These are phyloP conservation scores for Nasonia vitripennis DNA, from an alignment of 1,140 invertebrate genomes.

Conservation along the genomic window DNA sequence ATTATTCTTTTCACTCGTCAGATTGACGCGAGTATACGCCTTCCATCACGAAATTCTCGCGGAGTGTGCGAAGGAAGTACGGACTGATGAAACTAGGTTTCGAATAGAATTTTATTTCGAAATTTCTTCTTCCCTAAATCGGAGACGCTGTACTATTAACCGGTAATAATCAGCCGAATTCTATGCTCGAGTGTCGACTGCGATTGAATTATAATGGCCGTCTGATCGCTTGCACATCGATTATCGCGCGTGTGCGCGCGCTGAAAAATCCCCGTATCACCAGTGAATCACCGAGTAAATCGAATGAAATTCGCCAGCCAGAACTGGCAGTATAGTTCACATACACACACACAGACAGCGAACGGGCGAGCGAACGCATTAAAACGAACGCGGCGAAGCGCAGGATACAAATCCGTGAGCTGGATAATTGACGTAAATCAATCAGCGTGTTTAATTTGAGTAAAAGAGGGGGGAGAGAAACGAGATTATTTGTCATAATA, in stretches of 20 bases:
- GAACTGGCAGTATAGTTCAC: background rate
- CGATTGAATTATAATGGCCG: background rate
- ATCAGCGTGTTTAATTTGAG: slow-evolving; percentile 24
- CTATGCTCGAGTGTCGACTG: too few species aligned
- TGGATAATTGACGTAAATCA: slow-evolving; percentile 33
- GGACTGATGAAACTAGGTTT: too few species aligned
- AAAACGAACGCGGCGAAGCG: background rate
- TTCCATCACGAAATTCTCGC: background rate
- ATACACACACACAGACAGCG: background rate
- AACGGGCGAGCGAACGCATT: background rate
- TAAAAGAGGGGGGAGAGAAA: background rate
- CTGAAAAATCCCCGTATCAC: too few species aligned
- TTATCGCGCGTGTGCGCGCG: background rate
- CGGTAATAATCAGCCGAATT: background rate
- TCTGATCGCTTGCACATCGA: background rate
- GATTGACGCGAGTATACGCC: background rate
- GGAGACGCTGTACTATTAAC: background rate
- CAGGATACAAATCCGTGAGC: background rate
- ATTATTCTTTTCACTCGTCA: slow-evolving; percentile 14
- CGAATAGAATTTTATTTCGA: background rate
- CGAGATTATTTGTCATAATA: slow-evolving; percentile 34
- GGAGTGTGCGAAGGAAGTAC: background rate
- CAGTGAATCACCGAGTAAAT: background rate
- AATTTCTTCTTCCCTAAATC: background rate
- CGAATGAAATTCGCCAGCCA: background rate